Percentiles rank a stretch among this genome's conserved stretches.
phyloP scores from a whole-genome alignment of 2,888 invertebrate genomes.

The Steinernema carpocapsae region DNA sequence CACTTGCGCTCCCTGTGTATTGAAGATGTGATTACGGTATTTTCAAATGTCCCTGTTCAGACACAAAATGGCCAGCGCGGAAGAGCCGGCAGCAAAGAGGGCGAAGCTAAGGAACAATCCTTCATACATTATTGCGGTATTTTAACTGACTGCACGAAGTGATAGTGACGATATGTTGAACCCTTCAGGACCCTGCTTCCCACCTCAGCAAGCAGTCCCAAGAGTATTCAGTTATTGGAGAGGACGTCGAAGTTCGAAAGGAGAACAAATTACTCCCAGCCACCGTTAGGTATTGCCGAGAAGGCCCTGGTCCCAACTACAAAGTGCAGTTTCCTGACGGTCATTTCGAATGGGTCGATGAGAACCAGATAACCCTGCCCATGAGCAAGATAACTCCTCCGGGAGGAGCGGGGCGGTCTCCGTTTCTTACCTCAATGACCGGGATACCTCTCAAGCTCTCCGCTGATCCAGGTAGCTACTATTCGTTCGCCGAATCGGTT shows the following conservation, averaged over 20 bases:
- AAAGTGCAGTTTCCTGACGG: conserved; percentile 56
- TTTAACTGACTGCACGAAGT: too few species aligned
- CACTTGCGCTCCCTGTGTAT: conserved; percentile 47
- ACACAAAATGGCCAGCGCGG: not conserved
- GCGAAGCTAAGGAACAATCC: not conserved
- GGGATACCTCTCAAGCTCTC: not conserved
- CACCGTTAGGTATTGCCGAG: conserved; percentile 42
- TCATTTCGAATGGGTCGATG: conserved; percentile 52
- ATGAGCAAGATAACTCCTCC: not conserved
- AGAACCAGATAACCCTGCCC: conserved; percentile 48
- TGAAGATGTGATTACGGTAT: not conserved
- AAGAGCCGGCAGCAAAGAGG: not conserved
- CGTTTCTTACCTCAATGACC: not conserved
- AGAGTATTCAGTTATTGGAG: conserved; percentile 42
- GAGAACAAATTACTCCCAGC: conserved; percentile 38
- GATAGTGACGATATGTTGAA: not conserved
- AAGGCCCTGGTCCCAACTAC: conserved; percentile 39
- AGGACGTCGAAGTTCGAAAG: conserved; percentile 43
- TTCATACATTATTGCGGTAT: not conserved
- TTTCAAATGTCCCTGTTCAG: not conserved
- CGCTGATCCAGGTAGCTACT: conserved; percentile 9
- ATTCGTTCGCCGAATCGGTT: not conserved
- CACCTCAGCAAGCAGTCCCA: not conserved
- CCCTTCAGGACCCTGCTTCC: not conserved
- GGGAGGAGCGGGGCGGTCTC: not conserved